Base-by-base conservation (phyloP, 2,888 invertebrate species). In the Rhamnusium bicolor region DNA sequence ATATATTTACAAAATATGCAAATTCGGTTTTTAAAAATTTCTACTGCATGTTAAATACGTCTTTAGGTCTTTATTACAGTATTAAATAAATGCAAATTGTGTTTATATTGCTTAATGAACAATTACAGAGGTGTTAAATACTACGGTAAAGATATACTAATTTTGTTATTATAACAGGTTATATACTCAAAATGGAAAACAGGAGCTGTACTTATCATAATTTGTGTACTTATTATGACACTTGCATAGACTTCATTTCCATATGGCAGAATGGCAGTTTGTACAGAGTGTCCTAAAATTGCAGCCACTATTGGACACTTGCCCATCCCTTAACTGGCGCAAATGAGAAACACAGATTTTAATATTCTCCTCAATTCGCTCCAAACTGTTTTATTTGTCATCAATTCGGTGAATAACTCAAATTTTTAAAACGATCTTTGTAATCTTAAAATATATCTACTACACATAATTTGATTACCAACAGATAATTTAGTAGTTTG, bases 111-210 rank as follows among this genome's bases (percentile, higher is more conserved):
- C 66, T 27, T 65, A 51, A 54, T 67, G 49, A 40, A 56, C 61
- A 62, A 71, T 73, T 70, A 70, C 63, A 56, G 62, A 73, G 70
- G 73, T 73, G 73, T 73, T 70, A 70, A 73, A 67, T 70, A 67
- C 58, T 62, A 8, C 49, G 19, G 60, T 61, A 67, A 69, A 66
- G 40, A 67, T 32, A 40, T 54, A 66, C 49, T 66, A 68, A 70
- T 70, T 61, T 40, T 63, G 69, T 72, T 69, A 69, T 72, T 70
- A 71, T 10, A 40, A 29, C 27, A 27, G 63, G n/a, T 14, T 24
- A n/a, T n/a, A n/a, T 66, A n/a, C 10, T 40, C n/a, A 12, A 56
- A 27, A 71, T 71, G 65, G 56, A 66, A 74, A 71, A 71, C 69
- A 66, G 71, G 47, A 73, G 70, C 60, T 56, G 69, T 66, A 53